Base-by-base conservation (phyloP, 1,140 invertebrate species). In the Drosophila tani region DNA sequence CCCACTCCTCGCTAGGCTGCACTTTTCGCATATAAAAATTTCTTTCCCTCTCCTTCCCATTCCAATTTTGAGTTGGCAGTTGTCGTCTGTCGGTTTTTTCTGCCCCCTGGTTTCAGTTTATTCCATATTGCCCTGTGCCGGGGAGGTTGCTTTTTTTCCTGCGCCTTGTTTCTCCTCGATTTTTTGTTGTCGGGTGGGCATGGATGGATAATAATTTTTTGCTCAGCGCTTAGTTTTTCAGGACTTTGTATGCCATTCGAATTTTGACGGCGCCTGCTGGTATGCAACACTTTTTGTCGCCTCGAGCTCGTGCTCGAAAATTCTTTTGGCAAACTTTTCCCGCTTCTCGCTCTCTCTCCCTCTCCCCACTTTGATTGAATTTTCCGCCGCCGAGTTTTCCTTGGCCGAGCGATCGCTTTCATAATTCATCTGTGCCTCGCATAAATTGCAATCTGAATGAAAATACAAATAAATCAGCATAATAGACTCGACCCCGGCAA, bases 391-490 rank as follows among this genome's bases (percentile, higher is more conserved):
- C 6, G 24, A 67, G 32, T 70, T 70, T 85, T 79, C 69, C 69
- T 75, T 78, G 55, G 50, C 17, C 47, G 19, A 32, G 55, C 79
- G 71, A 78, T 66, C 77, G 58, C 21, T 66, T 73, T 71, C 79
- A 63, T 88, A 82, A 87, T 88, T 87, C 82, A 88, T 84, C 86
- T 78, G 76, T 81, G 73, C 58, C 73, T 60, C 69, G 66, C 78
- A 84, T 84, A 84, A 88, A 90, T 90, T 84, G 84, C 85, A 84
- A 90, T 90, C 69, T 75, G 83, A 84, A 81, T 90, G 70, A 81
- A 85, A 82, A 88, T 88, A 75, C 62, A 88, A 90, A 88, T 90
- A 88, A 88, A 88, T 88, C 85, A 88, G 64, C 85, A 88, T 88
- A 88, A 88, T 88, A 88, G 79, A 90, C 81, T 84, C 62, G 76